Evolutionary conservation across 35 echinoderm and acorn worm species (phyloP), one percentile per base, ranked within the genome.

Genomic region (Chiridota heheva): DNA sequence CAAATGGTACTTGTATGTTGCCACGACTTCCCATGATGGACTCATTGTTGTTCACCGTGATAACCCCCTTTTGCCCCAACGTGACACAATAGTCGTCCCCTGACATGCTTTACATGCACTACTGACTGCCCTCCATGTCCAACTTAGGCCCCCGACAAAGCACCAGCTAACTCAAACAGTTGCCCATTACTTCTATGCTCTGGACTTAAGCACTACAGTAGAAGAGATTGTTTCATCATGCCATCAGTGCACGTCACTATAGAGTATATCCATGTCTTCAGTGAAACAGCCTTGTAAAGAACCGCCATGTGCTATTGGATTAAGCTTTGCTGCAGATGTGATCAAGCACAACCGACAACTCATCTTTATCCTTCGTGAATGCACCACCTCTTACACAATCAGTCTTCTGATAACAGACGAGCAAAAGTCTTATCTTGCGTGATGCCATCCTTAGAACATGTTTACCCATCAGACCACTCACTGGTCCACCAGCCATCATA

Each of bases 391-490:
- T 4, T 87, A 43, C 42, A 80, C 72, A 5, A 12, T 49, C 15
- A 28, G 61, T 24, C 60, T 60, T 34, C 37, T 88, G 10, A 81
- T 89, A 18, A 29, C 41, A 1, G 63, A 89, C 61, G 86, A 82
- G 62, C 76, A 46, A 4, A 43, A 79, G n/a, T 16, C 22, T 33
- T 2, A 81, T 65, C 2, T 66, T 88, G 2, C 89, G 89, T 40
- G 74, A 86, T 68, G 81, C 81, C 16, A 59, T 86, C 7, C 41
- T 87, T 24, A 62, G 36, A 38, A 51, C 82, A 27, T 70, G 72
- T 58, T n/a, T n/a, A n/a, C 39, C 71, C 22, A 44, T n/a, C n/a
- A 44, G 85, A 0, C 85, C 85, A 42, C 58, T 87, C 30, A 76
- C 37, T 41, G 85, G 85, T 37, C 85, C 74, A 12, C 60, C 45